Evolutionary conservation across 2,113 vertebrate genomes (phyloP).

Genomic region (Prinia subflava): DNA sequence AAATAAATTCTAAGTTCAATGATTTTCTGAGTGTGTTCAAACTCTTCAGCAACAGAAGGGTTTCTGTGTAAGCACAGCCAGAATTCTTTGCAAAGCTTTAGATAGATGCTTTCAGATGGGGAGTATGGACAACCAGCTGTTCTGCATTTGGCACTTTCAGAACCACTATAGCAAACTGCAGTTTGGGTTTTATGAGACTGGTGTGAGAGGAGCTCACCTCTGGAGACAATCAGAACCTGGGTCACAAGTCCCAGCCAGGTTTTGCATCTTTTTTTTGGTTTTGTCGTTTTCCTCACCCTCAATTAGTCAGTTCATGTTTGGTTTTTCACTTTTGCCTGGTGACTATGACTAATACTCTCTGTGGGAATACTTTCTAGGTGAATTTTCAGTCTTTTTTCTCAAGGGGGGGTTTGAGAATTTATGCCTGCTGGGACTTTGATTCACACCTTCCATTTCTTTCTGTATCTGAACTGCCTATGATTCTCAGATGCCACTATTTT

Average conservation of each 20-base stretch:
- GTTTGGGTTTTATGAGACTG: background rate
- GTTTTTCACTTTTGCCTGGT: background rate
- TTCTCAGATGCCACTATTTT: background rate
- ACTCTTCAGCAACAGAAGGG: background rate
- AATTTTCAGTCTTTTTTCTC: background rate
- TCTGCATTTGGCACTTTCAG: background rate
- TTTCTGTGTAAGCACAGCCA: background rate
- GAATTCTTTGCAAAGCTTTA: background rate
- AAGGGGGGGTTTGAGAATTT: background rate
- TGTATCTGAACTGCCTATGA: background rate
- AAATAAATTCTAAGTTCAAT: background rate
- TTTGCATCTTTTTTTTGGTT: background rate
- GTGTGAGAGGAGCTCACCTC: background rate
- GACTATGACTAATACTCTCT: background rate
- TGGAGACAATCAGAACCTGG: background rate
- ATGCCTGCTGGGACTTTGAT: background rate
- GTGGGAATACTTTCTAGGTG: background rate
- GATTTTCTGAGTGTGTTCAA: background rate
- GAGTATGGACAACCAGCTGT: background rate
- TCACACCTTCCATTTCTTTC: background rate
- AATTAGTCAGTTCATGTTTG: background rate
- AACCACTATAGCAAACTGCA: background rate
- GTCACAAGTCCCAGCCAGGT: background rate
- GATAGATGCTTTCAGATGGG: background rate
- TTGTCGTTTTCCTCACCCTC: background rate